Percentiles rank a stretch among this genome's conserved stretches.
Evolutionary conservation across 2,888 invertebrate species (phyloP).

Genomic region (Drosophila macrospina): DNA sequence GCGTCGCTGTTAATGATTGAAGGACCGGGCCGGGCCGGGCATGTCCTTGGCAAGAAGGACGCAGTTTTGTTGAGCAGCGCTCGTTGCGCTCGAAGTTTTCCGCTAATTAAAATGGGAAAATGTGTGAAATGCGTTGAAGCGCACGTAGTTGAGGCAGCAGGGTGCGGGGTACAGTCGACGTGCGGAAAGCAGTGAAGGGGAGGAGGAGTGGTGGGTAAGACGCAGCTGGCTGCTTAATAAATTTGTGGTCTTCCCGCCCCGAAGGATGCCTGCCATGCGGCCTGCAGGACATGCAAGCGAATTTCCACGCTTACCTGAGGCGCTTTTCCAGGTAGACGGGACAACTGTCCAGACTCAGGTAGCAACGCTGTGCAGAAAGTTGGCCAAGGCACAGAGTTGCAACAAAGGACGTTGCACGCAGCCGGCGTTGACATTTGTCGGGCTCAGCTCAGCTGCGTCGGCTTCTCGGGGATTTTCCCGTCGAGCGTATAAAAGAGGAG

Average conservation of each 20-base stretch:
- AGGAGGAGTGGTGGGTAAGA: slow-evolving; percentile 12
- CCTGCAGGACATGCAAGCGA: slow-evolving; percentile 49
- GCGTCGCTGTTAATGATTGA: slow-evolving; percentile 54
- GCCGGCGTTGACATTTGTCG: slow-evolving; percentile 46
- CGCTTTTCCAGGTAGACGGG: slow-evolving; percentile 64
- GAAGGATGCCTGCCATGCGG: slow-evolving; percentile 47
- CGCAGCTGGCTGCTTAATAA: slow-evolving; percentile 74
- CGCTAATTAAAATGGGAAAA: slow-evolving; percentile 62
- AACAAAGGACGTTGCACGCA: slow-evolving; percentile 36
- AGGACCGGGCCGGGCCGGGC: neutral
- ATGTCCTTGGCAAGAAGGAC: slow-evolving; percentile 49
- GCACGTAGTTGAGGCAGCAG: slow-evolving; percentile 55
- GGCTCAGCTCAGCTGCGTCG: slow-evolving; percentile 47
- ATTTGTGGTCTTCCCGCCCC: slow-evolving; percentile 80
- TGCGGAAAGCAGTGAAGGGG: neutral
- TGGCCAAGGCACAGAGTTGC: slow-evolving; percentile 16
- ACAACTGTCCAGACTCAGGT: slow-evolving; percentile 27
- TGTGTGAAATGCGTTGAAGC: slow-evolving; percentile 64
- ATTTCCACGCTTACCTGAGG: slow-evolving; percentile 64
- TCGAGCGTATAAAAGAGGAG: slow-evolving; percentile 52
- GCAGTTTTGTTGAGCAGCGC: slow-evolving; percentile 17
- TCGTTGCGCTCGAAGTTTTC: slow-evolving; percentile 61
- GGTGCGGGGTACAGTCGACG: slow-evolving; percentile 14
- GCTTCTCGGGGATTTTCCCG: slow-evolving; percentile 26
- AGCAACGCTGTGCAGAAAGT: slow-evolving; percentile 19